phyloP scores from a whole-genome alignment of 2,797 vertebrate species.

The Melanogrammus aeglefinus region DNA sequence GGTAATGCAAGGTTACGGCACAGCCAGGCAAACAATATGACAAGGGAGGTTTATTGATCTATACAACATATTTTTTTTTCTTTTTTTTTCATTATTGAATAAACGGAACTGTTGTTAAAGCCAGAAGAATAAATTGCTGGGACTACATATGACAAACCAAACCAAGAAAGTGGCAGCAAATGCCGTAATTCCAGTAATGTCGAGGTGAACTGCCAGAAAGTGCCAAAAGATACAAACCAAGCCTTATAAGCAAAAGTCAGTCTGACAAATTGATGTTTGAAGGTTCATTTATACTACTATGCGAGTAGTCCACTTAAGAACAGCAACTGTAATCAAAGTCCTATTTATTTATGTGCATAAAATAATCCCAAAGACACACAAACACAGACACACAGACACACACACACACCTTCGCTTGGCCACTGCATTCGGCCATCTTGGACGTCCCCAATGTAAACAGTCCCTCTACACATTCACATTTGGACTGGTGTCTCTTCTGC shows the following conservation, averaged over 20 bases:
- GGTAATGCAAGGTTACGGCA: not conserved
- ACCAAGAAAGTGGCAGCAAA: not conserved
- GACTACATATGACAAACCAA: not conserved
- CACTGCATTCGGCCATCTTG: slow-evolving; percentile 33
- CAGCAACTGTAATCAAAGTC: slow-evolving; percentile 42
- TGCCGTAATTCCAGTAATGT: not conserved
- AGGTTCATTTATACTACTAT: not conserved
- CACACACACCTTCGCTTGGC: slow-evolving; percentile 4
- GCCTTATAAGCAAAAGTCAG: slow-evolving; percentile 31
- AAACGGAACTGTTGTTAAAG: not conserved
- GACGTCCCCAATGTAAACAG: slow-evolving; percentile 36
- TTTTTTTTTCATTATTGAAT: not conserved
- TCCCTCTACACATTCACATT: slow-evolving; percentile 61
- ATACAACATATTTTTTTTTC: not conserved
- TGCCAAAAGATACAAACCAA: slow-evolving; percentile 43
- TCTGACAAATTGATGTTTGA: not conserved
- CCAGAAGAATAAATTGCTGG: not conserved
- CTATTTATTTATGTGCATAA: slow-evolving; percentile 44
- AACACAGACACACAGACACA: not conserved
- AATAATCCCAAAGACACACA: not conserved
- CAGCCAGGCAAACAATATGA: not conserved
- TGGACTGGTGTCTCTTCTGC: slow-evolving; percentile 41
- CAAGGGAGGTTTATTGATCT: slow-evolving; percentile 2
- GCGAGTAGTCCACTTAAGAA: slow-evolving; percentile 34
- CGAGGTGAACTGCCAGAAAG: slow-evolving; percentile 37